Evolutionary conservation across 2,888 invertebrate species (phyloP).

Genomic region (Lycaena phlaeas): DNA sequence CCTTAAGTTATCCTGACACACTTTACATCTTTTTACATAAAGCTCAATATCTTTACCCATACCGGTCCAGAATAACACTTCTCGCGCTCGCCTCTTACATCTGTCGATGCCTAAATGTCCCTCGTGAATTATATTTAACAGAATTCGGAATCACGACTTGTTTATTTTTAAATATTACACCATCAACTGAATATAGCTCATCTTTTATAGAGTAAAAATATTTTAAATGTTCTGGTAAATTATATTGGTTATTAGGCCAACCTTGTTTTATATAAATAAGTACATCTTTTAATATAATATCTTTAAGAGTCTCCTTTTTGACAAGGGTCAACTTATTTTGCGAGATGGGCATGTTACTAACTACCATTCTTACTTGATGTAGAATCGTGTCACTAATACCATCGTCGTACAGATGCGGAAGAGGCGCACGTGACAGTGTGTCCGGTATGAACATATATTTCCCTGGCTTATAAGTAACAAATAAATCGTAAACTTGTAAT

Average conservation of each 20-base stretch:
- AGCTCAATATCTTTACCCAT: constrained; percentile 14
- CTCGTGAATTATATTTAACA: no score
- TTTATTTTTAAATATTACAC: no score
- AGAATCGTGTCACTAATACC: constrained; percentile 6
- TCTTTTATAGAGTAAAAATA: no score
- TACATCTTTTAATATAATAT: constrained; percentile 1
- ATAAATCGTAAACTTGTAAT: no score
- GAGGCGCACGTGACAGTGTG: constrained; percentile 15
- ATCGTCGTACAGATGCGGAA: constrained; percentile 11
- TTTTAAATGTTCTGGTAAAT: constrained; percentile 8
- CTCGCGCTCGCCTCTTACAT: constrained; percentile 14
- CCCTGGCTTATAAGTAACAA: constrained; percentile 13
- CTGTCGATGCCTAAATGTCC: no score
- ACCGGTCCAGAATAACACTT: constrained; percentile 19
- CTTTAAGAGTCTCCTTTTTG: background rate
- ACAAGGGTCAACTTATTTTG: background rate
- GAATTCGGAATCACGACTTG: constrained; percentile 9
- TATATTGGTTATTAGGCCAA: constrained; percentile 13
- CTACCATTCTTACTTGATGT: background rate
- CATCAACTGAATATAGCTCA: no score
- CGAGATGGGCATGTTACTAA: background rate
- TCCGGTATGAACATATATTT: constrained; percentile 16
- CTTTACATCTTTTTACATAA: constrained; percentile 12
- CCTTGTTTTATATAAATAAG: constrained; percentile 7
- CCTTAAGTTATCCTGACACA: constrained; percentile 6